Percentiles rank a stretch among this genome's conserved stretches.
Conservation (phyloP, 1,140 invertebrate genomes). For the Fopius arisanus region DNA sequence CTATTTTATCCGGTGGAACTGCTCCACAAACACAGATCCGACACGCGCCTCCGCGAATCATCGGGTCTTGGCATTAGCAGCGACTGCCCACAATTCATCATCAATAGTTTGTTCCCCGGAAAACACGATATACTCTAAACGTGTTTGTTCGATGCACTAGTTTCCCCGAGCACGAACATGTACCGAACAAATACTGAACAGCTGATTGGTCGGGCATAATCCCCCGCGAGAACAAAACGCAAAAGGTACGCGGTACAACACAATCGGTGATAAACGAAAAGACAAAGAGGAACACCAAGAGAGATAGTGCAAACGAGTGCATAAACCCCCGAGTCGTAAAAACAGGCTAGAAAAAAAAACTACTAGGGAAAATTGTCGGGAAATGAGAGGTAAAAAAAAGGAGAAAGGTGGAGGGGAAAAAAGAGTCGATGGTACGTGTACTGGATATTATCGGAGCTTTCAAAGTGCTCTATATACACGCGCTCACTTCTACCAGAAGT, state of each 20-base stretch:
- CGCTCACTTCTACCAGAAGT: not conserved
- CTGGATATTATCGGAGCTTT: slow-evolving; percentile 6
- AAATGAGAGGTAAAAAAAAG: not conserved
- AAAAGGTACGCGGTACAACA: not conserved
- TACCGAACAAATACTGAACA: not conserved
- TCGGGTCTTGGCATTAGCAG: no score
- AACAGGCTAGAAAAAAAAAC: not conserved
- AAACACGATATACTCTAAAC: no score
- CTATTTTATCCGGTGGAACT: no score
- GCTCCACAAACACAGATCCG: no score
- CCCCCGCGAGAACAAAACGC: not conserved
- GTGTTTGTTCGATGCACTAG: not conserved
- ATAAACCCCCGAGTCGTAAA: not conserved
- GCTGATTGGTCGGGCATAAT: not conserved
- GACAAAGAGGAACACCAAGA: not conserved
- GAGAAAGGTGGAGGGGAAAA: not conserved
- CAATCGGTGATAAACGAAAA: not conserved
- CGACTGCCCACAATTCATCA: no score
- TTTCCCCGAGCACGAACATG: not conserved
- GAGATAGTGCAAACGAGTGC: slow-evolving; percentile 1
- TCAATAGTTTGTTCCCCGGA: no score
- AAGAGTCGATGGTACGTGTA: not conserved
- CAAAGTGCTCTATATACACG: slow-evolving; percentile 2
- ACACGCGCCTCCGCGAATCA: no score
- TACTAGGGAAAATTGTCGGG: not conserved